Evolutionary conservation across 2,113 vertebrate species (phyloP), one percentile per base, ranked within the genome.

Genomic region (Anarhynchus alexandrinus): DNA sequence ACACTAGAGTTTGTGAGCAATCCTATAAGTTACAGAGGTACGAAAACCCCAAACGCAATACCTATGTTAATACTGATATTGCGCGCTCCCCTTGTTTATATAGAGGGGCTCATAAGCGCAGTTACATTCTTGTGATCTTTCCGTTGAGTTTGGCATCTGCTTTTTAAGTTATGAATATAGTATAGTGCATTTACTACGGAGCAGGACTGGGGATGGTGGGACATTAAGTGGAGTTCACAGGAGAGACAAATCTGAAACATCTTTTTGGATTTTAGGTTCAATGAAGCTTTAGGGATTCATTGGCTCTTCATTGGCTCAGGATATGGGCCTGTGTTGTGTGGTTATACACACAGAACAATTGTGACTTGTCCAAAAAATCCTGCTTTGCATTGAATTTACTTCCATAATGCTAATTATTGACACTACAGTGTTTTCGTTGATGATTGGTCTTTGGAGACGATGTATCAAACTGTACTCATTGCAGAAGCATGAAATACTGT

Each of bases 1-100:
- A 47, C 18, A 15, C 23, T 12, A 16, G 57, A n/a, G 17, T 94
- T 64, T 38, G 29, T 34, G 26, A 76, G 22, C 42, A 74, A 12
- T 62, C 10, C 12, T 69, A 38, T 7, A 21, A 54, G 21, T 69
- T 47, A 30, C 2, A 19, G 58, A 73, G 71, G 15, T 17, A 10
- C 0, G 3, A 55, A 32, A 74, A 9, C 10, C 6, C 5, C 36
- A 26, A 40, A 15, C 0, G 0, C 14, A 51, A 18, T 71, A 66
- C 15, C 32, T n/a, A 0, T 17, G 11, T 70, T n/a, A 58, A 14
- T 42, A 29, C 10, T 26, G 26, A 21, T 58, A 18, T n/a, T 81
- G 7, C 2, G 1, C 42, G 20, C 36, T 82, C 20, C 43, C 6
- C 15, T 69, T 57, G 5, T 30, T 80, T 80, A 14, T 5, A 36